Evolutionary conservation across 2,113 vertebrate species (phyloP).

Genomic region (Leuciscus idus): DNA sequence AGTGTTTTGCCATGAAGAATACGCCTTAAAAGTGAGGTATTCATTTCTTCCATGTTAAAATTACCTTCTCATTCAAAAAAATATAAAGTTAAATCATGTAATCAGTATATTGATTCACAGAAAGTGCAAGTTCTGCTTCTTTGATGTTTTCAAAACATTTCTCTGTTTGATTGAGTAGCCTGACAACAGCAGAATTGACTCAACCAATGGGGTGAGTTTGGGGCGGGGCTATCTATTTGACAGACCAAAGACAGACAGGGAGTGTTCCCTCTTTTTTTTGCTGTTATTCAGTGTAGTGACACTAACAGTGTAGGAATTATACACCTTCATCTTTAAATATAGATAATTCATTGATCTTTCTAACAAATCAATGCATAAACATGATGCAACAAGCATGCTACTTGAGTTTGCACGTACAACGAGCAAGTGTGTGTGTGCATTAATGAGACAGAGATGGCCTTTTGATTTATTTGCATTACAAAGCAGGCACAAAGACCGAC

Average conservation of each 20-base stretch:
- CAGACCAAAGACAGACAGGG: neutral
- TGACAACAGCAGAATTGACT: neutral
- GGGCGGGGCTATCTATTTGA: neutral
- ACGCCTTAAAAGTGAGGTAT: neutral
- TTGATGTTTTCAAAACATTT: neutral
- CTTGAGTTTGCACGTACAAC: neutral
- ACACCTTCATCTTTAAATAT: neutral
- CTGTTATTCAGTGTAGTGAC: neutral
- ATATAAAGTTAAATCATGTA: neutral
- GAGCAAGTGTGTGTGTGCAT: neutral
- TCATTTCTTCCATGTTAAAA: neutral
- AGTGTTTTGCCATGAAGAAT: neutral
- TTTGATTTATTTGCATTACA: conserved; percentile 60
- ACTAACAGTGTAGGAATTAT: neutral
- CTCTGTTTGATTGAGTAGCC: neutral
- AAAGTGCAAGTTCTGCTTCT: neutral
- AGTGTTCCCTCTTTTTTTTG: neutral
- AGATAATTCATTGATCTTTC: neutral
- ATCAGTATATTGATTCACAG: neutral
- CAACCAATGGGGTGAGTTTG: neutral
- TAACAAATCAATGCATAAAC: neutral
- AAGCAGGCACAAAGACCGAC: conserved; percentile 38
- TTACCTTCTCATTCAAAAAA: neutral
- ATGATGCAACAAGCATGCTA: neutral
- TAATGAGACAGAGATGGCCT: conserved; percentile 58